Evolutionary conservation across 2,113 vertebrate species (phyloP).

Genomic region (Daphoenositta chrysoptera): DNA sequence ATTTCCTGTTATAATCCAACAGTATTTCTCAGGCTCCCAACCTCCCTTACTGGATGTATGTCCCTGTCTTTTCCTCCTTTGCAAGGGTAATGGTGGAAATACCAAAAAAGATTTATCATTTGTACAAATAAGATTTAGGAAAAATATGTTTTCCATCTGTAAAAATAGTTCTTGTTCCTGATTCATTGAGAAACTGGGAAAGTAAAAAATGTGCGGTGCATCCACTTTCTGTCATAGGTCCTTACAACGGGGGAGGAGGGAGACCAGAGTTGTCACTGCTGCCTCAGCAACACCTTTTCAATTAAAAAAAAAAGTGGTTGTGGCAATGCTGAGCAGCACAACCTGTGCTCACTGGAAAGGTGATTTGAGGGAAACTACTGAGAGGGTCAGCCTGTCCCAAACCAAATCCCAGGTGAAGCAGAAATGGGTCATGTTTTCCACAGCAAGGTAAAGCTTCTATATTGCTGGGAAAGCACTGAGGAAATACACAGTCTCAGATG

Average conservation of each 20-base stretch:
- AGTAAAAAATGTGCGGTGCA: not conserved
- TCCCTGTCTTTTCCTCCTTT: not conserved
- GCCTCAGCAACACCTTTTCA: rapidly evolving
- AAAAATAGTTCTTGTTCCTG: not conserved
- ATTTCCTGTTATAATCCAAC: not conserved
- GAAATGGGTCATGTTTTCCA: not conserved
- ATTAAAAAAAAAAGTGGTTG: not conserved
- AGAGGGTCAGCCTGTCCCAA: not conserved
- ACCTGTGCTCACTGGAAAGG: not conserved
- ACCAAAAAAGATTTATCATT: not conserved
- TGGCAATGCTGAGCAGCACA: not conserved
- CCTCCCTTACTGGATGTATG: rapidly evolving
- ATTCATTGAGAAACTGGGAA: not conserved
- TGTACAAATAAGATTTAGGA: not conserved
- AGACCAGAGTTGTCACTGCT: not conserved
- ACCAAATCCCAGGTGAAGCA: not conserved
- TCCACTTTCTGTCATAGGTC: not conserved
- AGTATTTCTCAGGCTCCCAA: not conserved
- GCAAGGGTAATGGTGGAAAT: not conserved
- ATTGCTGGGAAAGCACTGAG: not conserved
- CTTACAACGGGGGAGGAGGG: not conserved
- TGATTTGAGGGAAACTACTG: not conserved
- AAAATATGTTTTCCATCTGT: not conserved
- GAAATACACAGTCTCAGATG: not conserved
- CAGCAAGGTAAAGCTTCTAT: not conserved